Conservation (phyloP, 2,888 invertebrate genomes). For the Zelleria hepariella region DNA sequence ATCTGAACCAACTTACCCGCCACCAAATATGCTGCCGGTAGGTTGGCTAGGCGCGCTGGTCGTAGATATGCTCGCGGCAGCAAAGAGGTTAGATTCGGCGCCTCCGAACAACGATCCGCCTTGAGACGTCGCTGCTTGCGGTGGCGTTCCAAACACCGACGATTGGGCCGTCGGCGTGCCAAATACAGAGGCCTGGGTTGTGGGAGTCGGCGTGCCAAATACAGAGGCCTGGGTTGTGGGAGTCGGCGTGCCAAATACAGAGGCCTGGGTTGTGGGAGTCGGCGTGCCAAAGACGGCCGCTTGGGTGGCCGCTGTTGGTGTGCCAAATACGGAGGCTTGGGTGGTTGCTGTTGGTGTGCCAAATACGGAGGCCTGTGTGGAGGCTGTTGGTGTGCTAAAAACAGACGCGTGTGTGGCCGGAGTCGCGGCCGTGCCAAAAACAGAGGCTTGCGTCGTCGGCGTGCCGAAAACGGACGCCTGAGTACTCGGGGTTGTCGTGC, state of each 20-base stretch:
- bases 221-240: slow-evolving; percentile 13
- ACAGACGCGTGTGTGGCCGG: slow-evolving; percentile 20
- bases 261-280: slow-evolving; percentile 19
- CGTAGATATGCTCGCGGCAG: slow-evolving; percentile 57
- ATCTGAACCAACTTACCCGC: slow-evolving; percentile 29
- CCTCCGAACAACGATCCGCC: slow-evolving; percentile 45
- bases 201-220: slow-evolving; percentile 27
- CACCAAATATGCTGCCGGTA: slow-evolving; percentile 48
- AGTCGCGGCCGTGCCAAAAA: slow-evolving; percentile 25
- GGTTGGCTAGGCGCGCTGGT: slow-evolving; percentile 39
- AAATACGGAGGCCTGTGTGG: slow-evolving; percentile 7
- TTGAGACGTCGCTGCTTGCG: slow-evolving; percentile 13
- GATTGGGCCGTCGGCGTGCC: slow-evolving; percentile 16
- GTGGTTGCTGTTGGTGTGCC: slow-evolving; percentile 5
- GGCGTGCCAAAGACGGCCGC: slow-evolving; percentile 35
- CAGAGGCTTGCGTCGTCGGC: slow-evolving; percentile 5
- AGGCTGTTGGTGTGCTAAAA: slow-evolving; percentile 7
- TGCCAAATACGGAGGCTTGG: slow-evolving; percentile 15
- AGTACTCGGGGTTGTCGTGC: slow-evolving; percentile 18
- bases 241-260: slow-evolving; percentile 16
- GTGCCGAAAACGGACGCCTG: slow-evolving; percentile 7
- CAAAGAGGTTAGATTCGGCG: slow-evolving; percentile 46
- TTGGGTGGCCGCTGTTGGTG: slow-evolving; percentile 25
- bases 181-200: slow-evolving; percentile 21
- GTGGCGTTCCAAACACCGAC: slow-evolving; percentile 12